A percentile compares a stretch with the other conserved stretches of the same genome.
Conservation (phyloP, 2,113 vertebrate species). For the Phalacrocorax pelagicus region DNA sequence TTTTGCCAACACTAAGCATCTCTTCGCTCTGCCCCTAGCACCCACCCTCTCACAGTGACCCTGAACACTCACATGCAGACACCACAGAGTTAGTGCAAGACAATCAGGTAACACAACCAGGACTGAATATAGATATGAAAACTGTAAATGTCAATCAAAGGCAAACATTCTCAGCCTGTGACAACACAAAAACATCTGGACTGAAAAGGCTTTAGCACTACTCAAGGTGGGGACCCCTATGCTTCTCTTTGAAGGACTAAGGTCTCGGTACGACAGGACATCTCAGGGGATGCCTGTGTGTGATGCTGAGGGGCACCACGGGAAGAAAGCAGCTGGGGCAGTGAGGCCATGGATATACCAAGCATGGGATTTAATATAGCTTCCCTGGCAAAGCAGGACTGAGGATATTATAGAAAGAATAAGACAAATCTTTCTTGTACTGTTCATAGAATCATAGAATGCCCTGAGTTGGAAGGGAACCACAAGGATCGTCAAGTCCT, state of each 20-base stretch:
- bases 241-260: not conserved
- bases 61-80: not conserved
- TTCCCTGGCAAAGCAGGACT: not conserved
- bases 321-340: not conserved
- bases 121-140: not conserved
- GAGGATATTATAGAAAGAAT: not conserved
- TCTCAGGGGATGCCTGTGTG: not conserved
- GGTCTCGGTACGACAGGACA: not conserved
- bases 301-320: not conserved
- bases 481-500: too few species aligned
- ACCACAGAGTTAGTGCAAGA: not conserved
- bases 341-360: rapidly evolving
- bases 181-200: not conserved
- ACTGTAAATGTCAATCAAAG: not conserved
- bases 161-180: not conserved
- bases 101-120: not conserved
- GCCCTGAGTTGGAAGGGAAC: too few species aligned
- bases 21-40: not conserved
- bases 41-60: not conserved
- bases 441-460: not conserved
- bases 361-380: not conserved
- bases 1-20: not conserved
- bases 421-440: not conserved
- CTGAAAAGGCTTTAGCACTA: not conserved
- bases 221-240: not conserved